Conservation (phyloP, 1,140 invertebrate species). For the Colletes gigas region DNA sequence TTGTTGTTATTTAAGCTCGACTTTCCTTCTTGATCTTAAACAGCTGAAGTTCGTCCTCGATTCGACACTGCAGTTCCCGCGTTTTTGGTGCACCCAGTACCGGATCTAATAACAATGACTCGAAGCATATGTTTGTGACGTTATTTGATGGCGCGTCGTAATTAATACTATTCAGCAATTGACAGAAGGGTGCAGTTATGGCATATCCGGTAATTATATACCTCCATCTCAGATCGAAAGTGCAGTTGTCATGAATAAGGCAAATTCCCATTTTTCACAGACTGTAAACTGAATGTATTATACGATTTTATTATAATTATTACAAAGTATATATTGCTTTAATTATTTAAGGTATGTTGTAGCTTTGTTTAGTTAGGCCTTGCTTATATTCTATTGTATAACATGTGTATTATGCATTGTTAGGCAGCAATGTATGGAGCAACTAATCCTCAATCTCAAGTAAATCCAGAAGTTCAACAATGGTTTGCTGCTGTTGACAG, state of each 20-base stretch:
- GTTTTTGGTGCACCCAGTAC: too few species aligned
- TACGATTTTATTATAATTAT: background rate
- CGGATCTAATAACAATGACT: too few species aligned
- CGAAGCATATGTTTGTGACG: too few species aligned
- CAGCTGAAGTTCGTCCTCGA: too few species aligned
- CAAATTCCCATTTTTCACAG: background rate
- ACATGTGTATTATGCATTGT: background rate
- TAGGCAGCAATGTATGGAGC: constrained; percentile 52
- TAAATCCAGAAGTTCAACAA: constrained; percentile 86
- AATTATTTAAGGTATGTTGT: background rate
- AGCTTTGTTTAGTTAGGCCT: background rate
- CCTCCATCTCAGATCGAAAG: background rate
- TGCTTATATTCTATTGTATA: background rate
- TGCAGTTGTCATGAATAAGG: background rate
- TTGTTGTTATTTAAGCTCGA: too few species aligned
- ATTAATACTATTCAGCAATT: background rate
- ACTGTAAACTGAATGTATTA: background rate
- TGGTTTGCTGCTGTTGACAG: constrained; percentile 92
- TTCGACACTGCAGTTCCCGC: too few species aligned
- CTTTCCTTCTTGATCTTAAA: too few species aligned
- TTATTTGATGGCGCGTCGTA: too few species aligned
- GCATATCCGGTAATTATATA: constrained; percentile 58
- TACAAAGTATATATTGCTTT: background rate
- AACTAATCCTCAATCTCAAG: constrained; percentile 23
- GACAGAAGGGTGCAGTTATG: constrained; percentile 24